Evolutionary conservation across 2,888 invertebrate genomes (phyloP).

Genomic region (Syritta pipiens): DNA sequence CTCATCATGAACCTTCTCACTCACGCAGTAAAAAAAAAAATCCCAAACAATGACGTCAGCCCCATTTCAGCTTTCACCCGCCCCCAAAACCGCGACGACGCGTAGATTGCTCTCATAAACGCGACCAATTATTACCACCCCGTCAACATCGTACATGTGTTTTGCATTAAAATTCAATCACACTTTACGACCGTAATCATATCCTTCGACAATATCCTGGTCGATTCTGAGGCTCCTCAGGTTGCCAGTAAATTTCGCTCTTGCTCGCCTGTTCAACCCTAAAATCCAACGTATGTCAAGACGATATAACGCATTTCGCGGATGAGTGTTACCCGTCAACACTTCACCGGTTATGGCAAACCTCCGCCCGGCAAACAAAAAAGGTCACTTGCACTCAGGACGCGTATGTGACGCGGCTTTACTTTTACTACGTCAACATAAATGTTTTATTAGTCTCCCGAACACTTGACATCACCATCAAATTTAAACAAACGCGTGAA

Average conservation of each 20-base stretch:
- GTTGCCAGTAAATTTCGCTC: constrained; percentile 19
- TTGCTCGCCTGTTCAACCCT: no score
- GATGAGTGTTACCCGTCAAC: constrained; percentile 20
- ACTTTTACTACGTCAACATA: constrained; percentile 18
- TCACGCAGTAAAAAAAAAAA: no score
- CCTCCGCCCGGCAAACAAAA: constrained; percentile 25
- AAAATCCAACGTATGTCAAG: no score
- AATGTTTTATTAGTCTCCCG: constrained; percentile 39
- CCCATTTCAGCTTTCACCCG: no score
- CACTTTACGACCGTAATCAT: constrained; percentile 13
- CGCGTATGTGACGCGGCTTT: constrained; percentile 17
- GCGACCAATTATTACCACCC: constrained; percentile 10
- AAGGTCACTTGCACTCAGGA: constrained; percentile 5
- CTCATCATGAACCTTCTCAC: no score
- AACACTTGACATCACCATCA: constrained; percentile 70
- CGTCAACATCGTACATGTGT: constrained; percentile 29
- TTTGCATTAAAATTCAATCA: constrained; percentile 49
- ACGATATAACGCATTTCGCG: constrained; percentile 16
- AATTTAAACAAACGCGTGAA: constrained; percentile 53
- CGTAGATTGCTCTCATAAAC: constrained; percentile 13
- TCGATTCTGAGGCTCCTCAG: constrained; percentile 5
- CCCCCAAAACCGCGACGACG: no score
- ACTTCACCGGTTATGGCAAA: constrained; percentile 36
- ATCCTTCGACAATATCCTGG: constrained; percentile 17
- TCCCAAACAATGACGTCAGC: no score